phyloP scores from a whole-genome alignment of 2,113 vertebrate species.

The Talpa occidentalis region DNA sequence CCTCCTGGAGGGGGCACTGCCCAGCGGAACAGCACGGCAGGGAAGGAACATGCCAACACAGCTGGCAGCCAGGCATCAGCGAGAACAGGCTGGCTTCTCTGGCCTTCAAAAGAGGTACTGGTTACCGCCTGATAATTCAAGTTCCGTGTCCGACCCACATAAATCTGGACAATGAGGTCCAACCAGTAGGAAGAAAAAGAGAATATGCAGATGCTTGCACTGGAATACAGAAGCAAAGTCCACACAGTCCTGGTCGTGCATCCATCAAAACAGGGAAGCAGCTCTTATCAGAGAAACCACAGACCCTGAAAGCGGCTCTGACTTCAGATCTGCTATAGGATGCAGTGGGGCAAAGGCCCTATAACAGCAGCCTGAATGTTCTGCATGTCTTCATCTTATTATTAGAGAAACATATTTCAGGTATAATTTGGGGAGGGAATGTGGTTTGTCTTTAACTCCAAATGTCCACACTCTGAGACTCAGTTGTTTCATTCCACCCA shows the following conservation, averaged over 20 bases:
- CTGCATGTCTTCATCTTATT: neutral
- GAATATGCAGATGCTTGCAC: neutral
- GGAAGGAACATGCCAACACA: neutral
- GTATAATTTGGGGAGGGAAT: neutral
- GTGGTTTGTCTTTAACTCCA: slow-evolving; percentile 38
- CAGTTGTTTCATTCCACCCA: neutral
- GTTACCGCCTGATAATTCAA: neutral
- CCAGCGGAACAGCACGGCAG: neutral
- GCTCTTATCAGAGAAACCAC: neutral
- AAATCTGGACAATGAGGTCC: neutral
- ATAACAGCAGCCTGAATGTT: neutral
- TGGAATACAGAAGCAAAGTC: neutral
- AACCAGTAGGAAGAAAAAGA: neutral
- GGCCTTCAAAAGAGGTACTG: neutral
- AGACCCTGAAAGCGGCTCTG: slow-evolving; percentile 1
- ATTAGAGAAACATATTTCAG: slow-evolving; percentile 22
- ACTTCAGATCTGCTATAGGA: slow-evolving; percentile 2
- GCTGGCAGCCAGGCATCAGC: neutral
- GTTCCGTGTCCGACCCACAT: neutral
- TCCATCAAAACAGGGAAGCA: neutral
- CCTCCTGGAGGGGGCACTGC: neutral
- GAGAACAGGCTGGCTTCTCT: neutral
- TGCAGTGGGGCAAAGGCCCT: neutral
- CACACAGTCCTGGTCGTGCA: neutral
- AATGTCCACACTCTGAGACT: slow-evolving; percentile 12